Conservation (phyloP, 2,113 vertebrate genomes). For the Felis chaus region DNA sequence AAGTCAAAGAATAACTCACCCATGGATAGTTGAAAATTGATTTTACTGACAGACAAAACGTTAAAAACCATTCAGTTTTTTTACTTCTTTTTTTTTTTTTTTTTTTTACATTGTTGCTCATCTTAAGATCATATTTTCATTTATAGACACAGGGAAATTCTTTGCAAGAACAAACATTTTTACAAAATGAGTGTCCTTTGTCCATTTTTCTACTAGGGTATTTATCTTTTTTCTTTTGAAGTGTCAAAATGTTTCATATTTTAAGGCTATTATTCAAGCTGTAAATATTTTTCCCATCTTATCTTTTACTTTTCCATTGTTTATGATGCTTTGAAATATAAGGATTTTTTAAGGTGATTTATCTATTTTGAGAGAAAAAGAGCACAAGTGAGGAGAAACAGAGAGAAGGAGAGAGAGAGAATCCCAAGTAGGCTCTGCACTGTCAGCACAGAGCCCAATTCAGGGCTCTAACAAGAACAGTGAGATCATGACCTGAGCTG, state of each 20-base stretch:
- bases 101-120: background rate
- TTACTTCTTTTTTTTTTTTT: background rate
- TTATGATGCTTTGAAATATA: conserved; percentile 23
- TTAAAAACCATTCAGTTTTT: background rate
- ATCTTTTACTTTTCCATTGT: background rate
- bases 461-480: too few relatives aligned
- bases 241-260: background rate
- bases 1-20: background rate
- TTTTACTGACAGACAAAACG: background rate
- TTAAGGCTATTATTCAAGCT: background rate
- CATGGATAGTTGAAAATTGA: background rate
- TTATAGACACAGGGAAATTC: background rate
- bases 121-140: background rate
- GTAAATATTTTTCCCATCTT: background rate
- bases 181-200: background rate
- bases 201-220: background rate
- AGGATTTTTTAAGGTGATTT: background rate
- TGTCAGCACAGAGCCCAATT: too few relatives aligned
- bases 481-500: too few relatives aligned
- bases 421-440: too few relatives aligned
- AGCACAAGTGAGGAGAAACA: too few relatives aligned
- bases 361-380: too few relatives aligned
- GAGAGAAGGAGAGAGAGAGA: too few relatives aligned
- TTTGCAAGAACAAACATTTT: background rate
- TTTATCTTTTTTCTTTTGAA: background rate